Conservation (phyloP, 2,113 vertebrate species). For the human (Homo sapiens) region DNA sequence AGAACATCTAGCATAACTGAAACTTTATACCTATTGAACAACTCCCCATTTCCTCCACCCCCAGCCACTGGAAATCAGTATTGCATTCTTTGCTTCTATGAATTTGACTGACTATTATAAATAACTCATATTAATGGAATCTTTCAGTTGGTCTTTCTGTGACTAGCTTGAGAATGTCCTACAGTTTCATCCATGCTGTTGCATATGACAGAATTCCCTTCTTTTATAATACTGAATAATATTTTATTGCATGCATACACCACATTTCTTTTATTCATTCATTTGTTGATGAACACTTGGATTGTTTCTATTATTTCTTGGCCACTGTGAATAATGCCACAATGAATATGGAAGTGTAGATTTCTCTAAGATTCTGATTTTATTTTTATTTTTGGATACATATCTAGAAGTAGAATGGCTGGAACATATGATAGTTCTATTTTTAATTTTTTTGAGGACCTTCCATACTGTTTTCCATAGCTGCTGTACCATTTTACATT, state of each 20-base stretch:
- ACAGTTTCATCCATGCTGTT: background rate
- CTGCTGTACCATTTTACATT: background rate
- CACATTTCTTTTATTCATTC: background rate
- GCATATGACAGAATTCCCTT: background rate
- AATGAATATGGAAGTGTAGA: background rate
- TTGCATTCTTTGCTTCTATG: background rate
- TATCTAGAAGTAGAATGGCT: background rate
- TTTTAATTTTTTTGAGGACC: background rate
- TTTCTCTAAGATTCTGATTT: background rate
- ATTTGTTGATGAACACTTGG: background rate
- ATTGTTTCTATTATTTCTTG: background rate
- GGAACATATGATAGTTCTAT: background rate
- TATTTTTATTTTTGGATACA: background rate
- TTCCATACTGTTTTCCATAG: background rate
- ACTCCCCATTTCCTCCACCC: background rate
- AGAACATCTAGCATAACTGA: background rate
- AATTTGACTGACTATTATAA: background rate
- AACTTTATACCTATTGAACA: background rate
- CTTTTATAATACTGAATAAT: background rate
- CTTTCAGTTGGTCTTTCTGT: no score
- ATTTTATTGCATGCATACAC: background rate
- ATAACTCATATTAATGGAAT: background rate
- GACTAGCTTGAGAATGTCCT: background rate
- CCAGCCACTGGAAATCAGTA: background rate
- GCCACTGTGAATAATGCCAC: background rate